These are phyloP conservation scores for Clinocottus analis DNA, from an alignment of 2,113 vertebrate species.

Conservation along the genomic window DNA sequence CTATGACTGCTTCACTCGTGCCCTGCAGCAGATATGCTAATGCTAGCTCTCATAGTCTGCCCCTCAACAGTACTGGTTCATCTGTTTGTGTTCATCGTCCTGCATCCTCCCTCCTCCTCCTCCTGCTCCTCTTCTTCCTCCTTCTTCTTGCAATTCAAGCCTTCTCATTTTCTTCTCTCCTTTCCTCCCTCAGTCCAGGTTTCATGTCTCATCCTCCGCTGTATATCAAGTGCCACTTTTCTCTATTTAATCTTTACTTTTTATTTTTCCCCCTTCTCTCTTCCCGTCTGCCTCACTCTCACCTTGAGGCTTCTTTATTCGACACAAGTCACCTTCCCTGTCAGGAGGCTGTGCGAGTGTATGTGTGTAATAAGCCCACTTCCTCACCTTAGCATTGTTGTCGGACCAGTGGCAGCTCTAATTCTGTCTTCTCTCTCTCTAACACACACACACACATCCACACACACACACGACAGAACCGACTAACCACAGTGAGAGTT, in stretches of 20 bases:
- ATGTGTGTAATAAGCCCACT: slow-evolving; percentile 29
- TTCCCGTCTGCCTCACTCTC: background rate
- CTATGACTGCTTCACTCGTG: background rate
- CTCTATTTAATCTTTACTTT: background rate
- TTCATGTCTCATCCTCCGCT: background rate
- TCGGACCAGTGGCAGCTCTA: slow-evolving; percentile 53
- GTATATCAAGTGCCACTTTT: background rate
- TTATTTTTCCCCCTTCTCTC: background rate
- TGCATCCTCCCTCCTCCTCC: too few species aligned
- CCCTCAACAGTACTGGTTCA: background rate
- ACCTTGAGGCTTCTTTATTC: background rate
- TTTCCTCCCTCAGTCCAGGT: background rate
- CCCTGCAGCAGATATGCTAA: slow-evolving; percentile 1
- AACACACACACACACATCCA: slow-evolving; percentile 28
- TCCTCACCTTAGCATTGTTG: slow-evolving; percentile 55
- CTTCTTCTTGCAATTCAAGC: background rate
- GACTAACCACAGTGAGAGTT: slow-evolving; percentile 31
- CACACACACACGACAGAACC: slow-evolving; percentile 13
- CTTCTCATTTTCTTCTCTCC: background rate
- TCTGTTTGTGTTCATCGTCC: background rate
- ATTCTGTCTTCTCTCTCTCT: slow-evolving; percentile 14
- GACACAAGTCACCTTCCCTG: slow-evolving; percentile 62
- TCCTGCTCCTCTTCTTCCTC: background rate
- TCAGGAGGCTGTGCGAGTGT: slow-evolving; percentile 22
- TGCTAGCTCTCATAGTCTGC: background rate